Percentiles rank a stretch among this genome's conserved stretches.
phyloP scores from a whole-genome alignment of 2,113 vertebrate species.

The Pithys albifrons region DNA sequence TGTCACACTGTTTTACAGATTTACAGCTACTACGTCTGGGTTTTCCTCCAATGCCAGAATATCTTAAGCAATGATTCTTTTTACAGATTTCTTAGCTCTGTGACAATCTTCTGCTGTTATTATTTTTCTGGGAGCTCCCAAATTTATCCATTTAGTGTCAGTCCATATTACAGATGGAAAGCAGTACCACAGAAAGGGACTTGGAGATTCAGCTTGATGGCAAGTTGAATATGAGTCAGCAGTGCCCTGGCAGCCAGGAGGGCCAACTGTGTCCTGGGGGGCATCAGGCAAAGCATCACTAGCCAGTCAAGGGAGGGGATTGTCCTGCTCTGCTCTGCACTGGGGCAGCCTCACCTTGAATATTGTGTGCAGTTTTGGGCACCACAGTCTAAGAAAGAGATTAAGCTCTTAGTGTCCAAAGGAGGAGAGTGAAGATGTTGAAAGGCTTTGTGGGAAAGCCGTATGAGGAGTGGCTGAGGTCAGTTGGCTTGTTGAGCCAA shows the following conservation, averaged over 20 bases:
- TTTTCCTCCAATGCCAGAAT: neutral
- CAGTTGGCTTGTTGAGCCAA: too few species aligned
- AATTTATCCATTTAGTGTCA: neutral
- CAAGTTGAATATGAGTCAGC: rapidly evolving
- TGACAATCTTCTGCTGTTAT: neutral
- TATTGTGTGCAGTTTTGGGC: neutral
- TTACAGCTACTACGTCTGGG: neutral
- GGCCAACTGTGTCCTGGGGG: rapidly evolving
- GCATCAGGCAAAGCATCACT: rapidly evolving
- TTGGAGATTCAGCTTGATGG: rapidly evolving
- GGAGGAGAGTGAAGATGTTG: too few species aligned
- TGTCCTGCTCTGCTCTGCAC: rapidly evolving
- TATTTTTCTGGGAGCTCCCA: neutral
- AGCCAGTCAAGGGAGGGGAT: rapidly evolving
- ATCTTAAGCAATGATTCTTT: neutral
- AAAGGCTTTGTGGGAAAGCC: too few species aligned
- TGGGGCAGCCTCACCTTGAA: rapidly evolving
- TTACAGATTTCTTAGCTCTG: neutral
- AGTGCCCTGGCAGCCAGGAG: neutral
- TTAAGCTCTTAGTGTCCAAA: too few species aligned
- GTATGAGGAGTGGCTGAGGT: too few species aligned
- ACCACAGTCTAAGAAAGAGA: too few species aligned
- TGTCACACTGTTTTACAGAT: neutral
- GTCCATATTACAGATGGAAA: neutral
- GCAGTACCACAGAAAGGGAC: neutral